Percentiles rank a stretch among this genome's conserved stretches.
Conservation (phyloP, 1,140 invertebrate species). For the Drosophila sp. region DNA sequence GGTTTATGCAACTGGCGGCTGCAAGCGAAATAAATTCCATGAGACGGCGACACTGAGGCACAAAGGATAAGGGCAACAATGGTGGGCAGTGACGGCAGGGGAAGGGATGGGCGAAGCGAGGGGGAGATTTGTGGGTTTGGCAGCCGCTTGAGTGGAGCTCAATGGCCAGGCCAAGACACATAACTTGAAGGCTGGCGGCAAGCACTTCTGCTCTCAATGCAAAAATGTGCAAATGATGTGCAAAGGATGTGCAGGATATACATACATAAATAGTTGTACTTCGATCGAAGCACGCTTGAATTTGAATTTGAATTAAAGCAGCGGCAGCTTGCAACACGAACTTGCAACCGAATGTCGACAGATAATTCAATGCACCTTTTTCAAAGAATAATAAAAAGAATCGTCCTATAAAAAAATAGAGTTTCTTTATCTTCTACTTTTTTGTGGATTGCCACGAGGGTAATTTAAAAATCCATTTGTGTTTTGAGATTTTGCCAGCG, state of each 20-base stretch:
- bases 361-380: constrained; percentile 67
- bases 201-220: constrained; percentile 30
- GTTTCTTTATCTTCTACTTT: background rate
- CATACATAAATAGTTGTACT: constrained; percentile 20
- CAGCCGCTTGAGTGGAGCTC: constrained; percentile 67
- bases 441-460: constrained; percentile 67
- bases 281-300: constrained; percentile 13
- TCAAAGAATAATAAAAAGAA: background rate
- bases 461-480: constrained; percentile 83
- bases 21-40: constrained; percentile 57
- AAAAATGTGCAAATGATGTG: constrained; percentile 27
- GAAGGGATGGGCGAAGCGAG: constrained; percentile 1
- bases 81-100: background rate
- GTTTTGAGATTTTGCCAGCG: constrained; percentile 72
- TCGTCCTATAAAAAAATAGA: no score
- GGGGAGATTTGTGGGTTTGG: constrained; percentile 11
- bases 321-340: background rate
- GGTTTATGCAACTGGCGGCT: constrained; percentile 70
- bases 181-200: constrained; percentile 57
- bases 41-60: background rate
- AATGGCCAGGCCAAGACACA: constrained; percentile 63
- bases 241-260: constrained; percentile 16
- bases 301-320: constrained; percentile 55
- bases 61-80: background rate
- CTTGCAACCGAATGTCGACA: constrained; percentile 50